phyloP scores from a whole-genome alignment of 2,797 vertebrate species.

The Centroberyx gerrardi region DNA sequence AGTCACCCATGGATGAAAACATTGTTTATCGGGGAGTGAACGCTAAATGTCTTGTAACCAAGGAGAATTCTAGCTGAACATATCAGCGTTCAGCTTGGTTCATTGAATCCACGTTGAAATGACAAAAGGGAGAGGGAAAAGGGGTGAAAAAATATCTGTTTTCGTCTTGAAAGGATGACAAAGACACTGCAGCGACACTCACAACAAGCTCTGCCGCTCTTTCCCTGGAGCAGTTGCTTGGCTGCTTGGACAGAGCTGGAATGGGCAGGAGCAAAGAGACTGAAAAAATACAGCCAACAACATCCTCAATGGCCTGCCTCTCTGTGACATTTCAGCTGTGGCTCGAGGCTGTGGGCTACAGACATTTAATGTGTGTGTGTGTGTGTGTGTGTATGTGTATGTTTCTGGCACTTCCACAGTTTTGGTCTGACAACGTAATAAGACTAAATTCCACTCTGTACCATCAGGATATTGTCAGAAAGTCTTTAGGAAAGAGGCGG shows the following conservation, averaged over 20 bases:
- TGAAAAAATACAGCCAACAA: conserved; percentile 63
- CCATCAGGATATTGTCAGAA: conserved; percentile 11
- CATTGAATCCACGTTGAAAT: conserved; percentile 30
- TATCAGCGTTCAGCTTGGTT: conserved; percentile 50
- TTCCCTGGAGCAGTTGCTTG: conserved; percentile 50
- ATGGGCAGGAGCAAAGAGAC: conserved; percentile 58
- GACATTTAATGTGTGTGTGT: conserved; percentile 46
- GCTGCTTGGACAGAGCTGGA: conserved; percentile 59
- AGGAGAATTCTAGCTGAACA: conserved; percentile 44
- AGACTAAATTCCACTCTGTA: conserved; percentile 13
- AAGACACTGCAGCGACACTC: conserved; percentile 42
- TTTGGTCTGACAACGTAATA: conserved; percentile 23
- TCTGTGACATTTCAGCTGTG: conserved; percentile 69
- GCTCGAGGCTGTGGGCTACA: conserved; percentile 50
- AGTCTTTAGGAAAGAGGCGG: conserved; percentile 4
- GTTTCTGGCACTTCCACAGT: not conserved
- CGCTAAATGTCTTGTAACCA: conserved; percentile 43
- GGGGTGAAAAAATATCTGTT: conserved; percentile 13
- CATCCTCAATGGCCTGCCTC: conserved; percentile 46
- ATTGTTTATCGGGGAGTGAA: conserved; percentile 54
- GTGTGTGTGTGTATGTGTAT: not conserved
- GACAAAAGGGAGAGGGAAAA: conserved; percentile 27
- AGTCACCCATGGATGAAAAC: conserved; percentile 50
- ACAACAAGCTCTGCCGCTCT: conserved; percentile 45
- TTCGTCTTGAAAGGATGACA: conserved; percentile 43